Percentiles rank a stretch among this genome's conserved stretches.
Conservation (phyloP, 2,113 vertebrate species). For the Phainopepla nitens region DNA sequence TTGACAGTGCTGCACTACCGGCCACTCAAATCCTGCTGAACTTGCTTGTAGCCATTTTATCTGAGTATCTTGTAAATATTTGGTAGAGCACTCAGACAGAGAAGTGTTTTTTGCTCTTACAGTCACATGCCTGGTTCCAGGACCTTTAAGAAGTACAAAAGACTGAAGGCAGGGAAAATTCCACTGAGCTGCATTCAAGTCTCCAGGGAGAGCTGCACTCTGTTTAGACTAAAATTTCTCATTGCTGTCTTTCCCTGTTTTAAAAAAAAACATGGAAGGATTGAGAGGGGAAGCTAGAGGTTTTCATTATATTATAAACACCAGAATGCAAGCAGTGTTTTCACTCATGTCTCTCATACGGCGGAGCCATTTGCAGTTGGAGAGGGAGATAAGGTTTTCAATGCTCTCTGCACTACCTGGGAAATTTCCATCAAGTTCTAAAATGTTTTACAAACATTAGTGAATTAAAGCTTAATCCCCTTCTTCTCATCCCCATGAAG, state of each 20-base stretch:
- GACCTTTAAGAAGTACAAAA: constrained; percentile 72
- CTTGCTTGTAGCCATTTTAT: constrained; percentile 49
- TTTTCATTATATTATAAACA: neutral
- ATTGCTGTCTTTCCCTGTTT: neutral
- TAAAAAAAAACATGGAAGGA: neutral
- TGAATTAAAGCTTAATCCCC: constrained; percentile 20
- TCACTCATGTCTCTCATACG: neutral
- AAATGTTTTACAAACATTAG: constrained; percentile 23
- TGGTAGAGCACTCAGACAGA: constrained; percentile 25
- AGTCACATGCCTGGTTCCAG: constrained; percentile 61
- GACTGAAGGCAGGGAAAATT: constrained; percentile 75
- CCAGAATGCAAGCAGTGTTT: neutral
- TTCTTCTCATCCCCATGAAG: neutral
- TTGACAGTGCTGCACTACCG: neutral
- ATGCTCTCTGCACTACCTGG: neutral
- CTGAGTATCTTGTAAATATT: constrained; percentile 56
- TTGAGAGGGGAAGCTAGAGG: neutral
- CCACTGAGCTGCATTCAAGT: constrained; percentile 67
- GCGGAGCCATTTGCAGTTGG: neutral
- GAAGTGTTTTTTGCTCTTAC: constrained; percentile 29
- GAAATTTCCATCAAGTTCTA: constrained; percentile 15
- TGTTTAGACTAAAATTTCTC: constrained; percentile 58
- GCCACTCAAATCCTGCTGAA: constrained; percentile 36
- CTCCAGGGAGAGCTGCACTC: constrained; percentile 69
- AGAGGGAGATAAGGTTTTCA: neutral